A percentile compares a stretch with the other conserved stretches of the same genome.
These are phyloP conservation scores for Paradoxurus hermaphroditus DNA, from an alignment of 2,113 vertebrate genomes.

Conservation along the genomic window DNA sequence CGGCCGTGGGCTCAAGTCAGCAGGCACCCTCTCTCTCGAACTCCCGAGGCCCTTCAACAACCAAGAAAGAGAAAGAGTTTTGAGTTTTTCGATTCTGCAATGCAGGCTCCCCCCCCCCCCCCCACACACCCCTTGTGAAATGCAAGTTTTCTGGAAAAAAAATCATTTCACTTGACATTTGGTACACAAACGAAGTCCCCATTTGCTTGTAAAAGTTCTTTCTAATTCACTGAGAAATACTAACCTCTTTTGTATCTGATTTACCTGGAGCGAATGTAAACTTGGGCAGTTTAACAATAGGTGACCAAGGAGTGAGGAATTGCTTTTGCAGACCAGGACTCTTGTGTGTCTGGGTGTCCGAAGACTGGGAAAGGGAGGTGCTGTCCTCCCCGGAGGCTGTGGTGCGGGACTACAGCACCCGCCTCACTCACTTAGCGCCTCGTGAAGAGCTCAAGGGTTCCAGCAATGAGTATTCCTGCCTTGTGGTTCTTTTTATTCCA, in stretches of 20 bases:
- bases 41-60: background rate
- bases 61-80: constrained; percentile 18
- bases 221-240: constrained; percentile 29
- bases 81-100: constrained; percentile 7
- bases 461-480: background rate
- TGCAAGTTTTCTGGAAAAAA: background rate
- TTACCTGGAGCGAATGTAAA: background rate
- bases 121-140: background rate
- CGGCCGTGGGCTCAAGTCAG: background rate
- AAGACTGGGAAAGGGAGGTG: background rate
- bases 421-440: background rate
- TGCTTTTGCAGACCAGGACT: background rate
- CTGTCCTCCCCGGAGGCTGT: too few relatives aligned
- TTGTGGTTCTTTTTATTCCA: constrained; percentile 8
- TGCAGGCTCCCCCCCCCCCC: background rate
- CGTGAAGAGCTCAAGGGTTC: too few relatives aligned
- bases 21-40: background rate
- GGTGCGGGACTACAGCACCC: too few relatives aligned
- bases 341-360: background rate
- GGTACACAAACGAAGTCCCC: background rate
- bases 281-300: background rate
- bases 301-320: background rate
- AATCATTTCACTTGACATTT: background rate
- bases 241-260: constrained; percentile 27
- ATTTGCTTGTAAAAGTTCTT: constrained; percentile 38